These are phyloP conservation scores for Pseudococcus longispinus DNA, from an alignment of 2,888 invertebrate species.

Conservation along the genomic window DNA sequence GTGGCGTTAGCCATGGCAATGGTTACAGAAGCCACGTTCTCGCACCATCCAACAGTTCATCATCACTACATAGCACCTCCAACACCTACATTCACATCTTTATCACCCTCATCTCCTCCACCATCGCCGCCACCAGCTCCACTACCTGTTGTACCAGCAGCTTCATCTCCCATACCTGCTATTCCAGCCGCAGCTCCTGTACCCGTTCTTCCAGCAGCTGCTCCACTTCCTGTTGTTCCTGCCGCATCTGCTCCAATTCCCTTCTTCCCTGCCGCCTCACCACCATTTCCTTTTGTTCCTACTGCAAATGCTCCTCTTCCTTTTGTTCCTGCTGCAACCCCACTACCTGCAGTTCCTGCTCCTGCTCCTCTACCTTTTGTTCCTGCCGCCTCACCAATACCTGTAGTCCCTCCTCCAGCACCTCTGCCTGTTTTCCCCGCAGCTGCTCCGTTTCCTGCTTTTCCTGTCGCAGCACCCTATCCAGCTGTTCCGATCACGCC, in stretches of 20 bases:
- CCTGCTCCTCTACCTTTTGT: constrained; percentile 12
- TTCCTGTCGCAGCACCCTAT: constrained; percentile 36
- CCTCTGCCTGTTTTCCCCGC: background rate
- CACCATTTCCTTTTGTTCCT: background rate
- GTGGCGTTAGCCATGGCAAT: background rate
- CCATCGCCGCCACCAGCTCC: background rate
- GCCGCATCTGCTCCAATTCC: background rate
- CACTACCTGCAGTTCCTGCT: background rate
- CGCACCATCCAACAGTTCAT: background rate
- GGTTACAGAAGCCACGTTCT: background rate
- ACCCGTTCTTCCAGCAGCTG: constrained; percentile 1
- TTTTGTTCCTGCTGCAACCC: background rate
- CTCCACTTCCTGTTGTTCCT: background rate
- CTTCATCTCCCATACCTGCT: constrained; percentile 35
- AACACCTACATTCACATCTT: constrained; percentile 60
- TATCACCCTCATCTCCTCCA: constrained; percentile 54
- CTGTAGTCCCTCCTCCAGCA: background rate
- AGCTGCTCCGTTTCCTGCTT: background rate
- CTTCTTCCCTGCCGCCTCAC: constrained; percentile 46
- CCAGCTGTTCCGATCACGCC: constrained; percentile 57
- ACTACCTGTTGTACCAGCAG: background rate
- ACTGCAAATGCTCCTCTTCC: background rate
- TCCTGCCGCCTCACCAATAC: background rate
- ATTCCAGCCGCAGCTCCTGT: constrained; percentile 37
- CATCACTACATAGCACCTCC: constrained; percentile 60